These are phyloP conservation scores for Ceyx melanurus DNA, from an alignment of 2,113 vertebrate species.

Conservation along the genomic window DNA sequence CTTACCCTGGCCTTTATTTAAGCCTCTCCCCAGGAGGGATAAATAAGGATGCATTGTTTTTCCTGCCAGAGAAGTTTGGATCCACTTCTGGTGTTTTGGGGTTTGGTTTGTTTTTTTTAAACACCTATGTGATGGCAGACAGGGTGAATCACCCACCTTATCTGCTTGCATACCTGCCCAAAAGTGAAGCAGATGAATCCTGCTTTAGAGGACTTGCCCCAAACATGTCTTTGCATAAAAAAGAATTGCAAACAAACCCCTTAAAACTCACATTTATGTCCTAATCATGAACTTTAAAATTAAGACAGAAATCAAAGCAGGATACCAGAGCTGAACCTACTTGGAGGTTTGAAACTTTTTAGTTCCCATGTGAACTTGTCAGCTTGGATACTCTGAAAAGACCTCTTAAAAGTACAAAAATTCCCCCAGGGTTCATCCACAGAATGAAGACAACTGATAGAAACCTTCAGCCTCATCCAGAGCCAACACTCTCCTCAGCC, in stretches of 20 bases:
- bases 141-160: background rate
- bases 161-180: background rate
- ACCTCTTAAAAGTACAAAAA: background rate
- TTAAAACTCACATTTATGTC: background rate
- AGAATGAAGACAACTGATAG: background rate
- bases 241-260: background rate
- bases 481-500: background rate
- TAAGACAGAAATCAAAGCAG: background rate
- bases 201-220: background rate
- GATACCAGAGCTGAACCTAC: background rate
- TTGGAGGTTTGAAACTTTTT: background rate
- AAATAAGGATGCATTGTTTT: background rate
- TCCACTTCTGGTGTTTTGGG: background rate
- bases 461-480: background rate
- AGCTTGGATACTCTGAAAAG: background rate
- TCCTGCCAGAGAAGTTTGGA: background rate
- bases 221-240: background rate
- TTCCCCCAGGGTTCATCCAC: background rate
- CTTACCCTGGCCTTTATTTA: background rate
- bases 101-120: background rate
- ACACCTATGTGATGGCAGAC: background rate
- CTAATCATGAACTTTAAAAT: background rate
- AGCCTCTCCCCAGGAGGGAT: background rate
- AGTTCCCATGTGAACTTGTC: background rate
- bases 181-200: background rate